phyloP scores from a whole-genome alignment of 2,797 vertebrate species.

The Caiman crocodilus region DNA sequence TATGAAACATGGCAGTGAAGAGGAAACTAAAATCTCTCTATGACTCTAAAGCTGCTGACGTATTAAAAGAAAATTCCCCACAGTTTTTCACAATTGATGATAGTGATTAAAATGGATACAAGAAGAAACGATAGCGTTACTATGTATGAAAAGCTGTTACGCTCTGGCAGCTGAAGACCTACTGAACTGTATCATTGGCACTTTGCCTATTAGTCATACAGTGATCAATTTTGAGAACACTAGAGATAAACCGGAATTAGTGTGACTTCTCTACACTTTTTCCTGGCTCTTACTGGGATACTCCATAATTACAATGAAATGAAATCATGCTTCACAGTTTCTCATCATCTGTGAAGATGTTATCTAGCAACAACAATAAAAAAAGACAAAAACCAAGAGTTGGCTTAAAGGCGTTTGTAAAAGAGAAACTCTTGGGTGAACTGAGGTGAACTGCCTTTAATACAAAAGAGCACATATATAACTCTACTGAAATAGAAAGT shows the following conservation, averaged over 20 bases:
- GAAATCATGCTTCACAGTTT: background rate
- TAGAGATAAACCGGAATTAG: background rate
- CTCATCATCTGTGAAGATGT: background rate
- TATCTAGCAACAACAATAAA: background rate
- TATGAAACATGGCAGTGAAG: background rate
- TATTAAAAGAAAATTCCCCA: background rate
- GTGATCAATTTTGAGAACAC: background rate
- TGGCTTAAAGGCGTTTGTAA: background rate
- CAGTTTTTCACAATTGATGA: background rate
- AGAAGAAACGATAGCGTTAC: background rate
- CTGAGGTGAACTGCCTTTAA: slow-evolving; percentile 46
- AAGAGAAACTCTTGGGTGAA: slow-evolving; percentile 16
- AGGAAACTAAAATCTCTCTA: background rate
- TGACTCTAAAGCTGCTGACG: background rate
- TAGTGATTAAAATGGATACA: background rate
- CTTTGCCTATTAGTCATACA: background rate
- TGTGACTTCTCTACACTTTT: fast-evolving
- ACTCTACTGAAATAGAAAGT: slow-evolving; percentile 62
- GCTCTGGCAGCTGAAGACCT: background rate
- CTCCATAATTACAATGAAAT: background rate
- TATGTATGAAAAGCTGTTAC: background rate
- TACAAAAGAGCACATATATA: background rate
- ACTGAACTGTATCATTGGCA: background rate
- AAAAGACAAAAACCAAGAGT: background rate
- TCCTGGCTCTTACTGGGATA: background rate